Base-by-base conservation (phyloP, 2,113 vertebrate species). In the Nesogale talazaci region DNA sequence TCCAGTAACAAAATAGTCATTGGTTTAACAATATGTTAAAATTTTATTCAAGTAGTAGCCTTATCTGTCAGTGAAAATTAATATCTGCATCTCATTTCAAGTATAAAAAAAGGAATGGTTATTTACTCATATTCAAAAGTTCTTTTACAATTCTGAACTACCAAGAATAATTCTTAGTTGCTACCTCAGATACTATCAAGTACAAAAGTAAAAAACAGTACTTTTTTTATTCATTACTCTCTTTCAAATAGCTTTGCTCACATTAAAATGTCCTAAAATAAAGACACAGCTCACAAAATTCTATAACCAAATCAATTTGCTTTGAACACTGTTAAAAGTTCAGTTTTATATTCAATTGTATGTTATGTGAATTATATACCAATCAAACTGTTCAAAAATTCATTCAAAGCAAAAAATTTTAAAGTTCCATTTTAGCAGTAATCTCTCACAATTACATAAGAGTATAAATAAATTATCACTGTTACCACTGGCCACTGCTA, bases 131-230 rank as follows among this genome's bases (percentile, higher is more conserved):
- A 31, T 72, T 76, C n/a, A 78, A 76, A 93, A 78, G 80, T 92
- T 74, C 86, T 25, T 84, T 70, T 77, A 42, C 9, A 93, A 83
- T 79, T 76, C 34, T 79, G 72, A 90, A 4, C 27, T 94, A 69
- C 77, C 2, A 6, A 84, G 31, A 90, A 85, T 42, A 31, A 65
- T 25, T 36, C 22, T 27, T 85, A 46, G 72, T 25, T 36, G 75
- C 77, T 56, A 90, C 52, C 31, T 72, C 36, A 42, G 65, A 17
- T 67, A 72, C 16, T 94, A 52, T 52, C 6, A 93, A 93, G 17
- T 69, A 86, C 16, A 36, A 90, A 67, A 81, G n/a, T 25, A 76
- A 81, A 70, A 88, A 23, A 83, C 46, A 85, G 76, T n/a, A 74
- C 72, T 34, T 88, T 3, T 67, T 70, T 84, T 46, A 75, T 61